phyloP scores from a whole-genome alignment of 2,797 vertebrate species.

The Rhynchotus rufescens region DNA sequence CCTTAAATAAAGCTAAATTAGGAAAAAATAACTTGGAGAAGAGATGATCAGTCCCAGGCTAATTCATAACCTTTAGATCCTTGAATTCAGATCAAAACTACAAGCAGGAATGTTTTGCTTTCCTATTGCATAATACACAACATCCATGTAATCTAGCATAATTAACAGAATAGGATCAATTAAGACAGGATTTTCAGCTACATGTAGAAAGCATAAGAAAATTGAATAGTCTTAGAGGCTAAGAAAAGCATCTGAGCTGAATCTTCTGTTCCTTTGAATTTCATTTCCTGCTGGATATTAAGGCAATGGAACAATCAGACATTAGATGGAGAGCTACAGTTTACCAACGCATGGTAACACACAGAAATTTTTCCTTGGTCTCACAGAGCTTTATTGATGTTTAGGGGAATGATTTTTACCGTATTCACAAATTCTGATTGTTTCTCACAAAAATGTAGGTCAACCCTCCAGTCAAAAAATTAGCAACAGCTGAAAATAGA shows the following conservation, averaged over 20 bases:
- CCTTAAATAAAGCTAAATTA: neutral
- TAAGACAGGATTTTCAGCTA: neutral
- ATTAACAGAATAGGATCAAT: conserved; percentile 39
- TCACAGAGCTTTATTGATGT: neutral
- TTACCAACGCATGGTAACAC: neutral
- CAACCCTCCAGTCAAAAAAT: neutral
- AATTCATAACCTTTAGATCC: conserved; percentile 26
- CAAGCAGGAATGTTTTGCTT: conserved; percentile 14
- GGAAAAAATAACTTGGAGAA: neutral
- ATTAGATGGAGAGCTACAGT: neutral
- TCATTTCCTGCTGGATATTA: neutral
- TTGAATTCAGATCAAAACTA: conserved; percentile 49
- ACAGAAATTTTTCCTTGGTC: neutral
- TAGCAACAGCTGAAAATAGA: conserved; percentile 43
- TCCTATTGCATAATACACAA: neutral
- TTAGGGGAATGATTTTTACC: neutral
- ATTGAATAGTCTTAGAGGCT: neutral
- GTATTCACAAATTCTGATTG: neutral
- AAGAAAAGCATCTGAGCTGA: neutral
- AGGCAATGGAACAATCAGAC: neutral
- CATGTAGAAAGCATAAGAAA: neutral
- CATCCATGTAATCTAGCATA: conserved; percentile 9
- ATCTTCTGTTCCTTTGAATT: conserved; percentile 7
- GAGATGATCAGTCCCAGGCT: neutral
- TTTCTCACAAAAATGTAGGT: neutral